Conservation (phyloP, 2,113 vertebrate species). For the Antigone vipio region DNA sequence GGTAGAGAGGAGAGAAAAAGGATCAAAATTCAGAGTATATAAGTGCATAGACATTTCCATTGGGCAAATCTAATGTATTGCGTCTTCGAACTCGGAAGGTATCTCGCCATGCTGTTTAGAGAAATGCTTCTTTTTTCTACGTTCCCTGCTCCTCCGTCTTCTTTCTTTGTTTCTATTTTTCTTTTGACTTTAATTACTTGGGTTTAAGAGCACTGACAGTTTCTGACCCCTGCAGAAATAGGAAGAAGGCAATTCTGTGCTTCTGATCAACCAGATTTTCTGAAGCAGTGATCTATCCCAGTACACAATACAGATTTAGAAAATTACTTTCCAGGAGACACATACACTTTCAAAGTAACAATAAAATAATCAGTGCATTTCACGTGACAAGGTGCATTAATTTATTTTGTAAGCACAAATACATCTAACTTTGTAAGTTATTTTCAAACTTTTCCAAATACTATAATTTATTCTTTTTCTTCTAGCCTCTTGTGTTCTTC, state of each 20-base stretch:
- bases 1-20: background rate
- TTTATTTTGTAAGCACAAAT: background rate
- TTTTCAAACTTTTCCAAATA: background rate
- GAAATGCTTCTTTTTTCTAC: background rate
- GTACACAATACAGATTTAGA: background rate
- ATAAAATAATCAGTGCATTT: background rate
- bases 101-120: background rate
- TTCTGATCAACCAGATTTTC: background rate
- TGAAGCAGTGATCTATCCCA: background rate
- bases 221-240: background rate
- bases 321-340: background rate
- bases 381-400: background rate
- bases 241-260: background rate
- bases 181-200: background rate
- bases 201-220: background rate
- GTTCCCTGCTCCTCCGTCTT: background rate
- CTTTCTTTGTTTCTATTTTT: background rate
- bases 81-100: background rate
- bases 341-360: background rate
- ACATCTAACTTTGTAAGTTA: background rate
- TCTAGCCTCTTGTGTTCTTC: background rate
- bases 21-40: background rate
- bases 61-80: background rate
- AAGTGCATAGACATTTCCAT: background rate
- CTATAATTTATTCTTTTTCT: background rate